A percentile compares a stretch with the other conserved stretches of the same genome.
These are phyloP conservation scores for Pelobates cultripes DNA, from an alignment of 2,797 vertebrate genomes.

Conservation along the genomic window DNA sequence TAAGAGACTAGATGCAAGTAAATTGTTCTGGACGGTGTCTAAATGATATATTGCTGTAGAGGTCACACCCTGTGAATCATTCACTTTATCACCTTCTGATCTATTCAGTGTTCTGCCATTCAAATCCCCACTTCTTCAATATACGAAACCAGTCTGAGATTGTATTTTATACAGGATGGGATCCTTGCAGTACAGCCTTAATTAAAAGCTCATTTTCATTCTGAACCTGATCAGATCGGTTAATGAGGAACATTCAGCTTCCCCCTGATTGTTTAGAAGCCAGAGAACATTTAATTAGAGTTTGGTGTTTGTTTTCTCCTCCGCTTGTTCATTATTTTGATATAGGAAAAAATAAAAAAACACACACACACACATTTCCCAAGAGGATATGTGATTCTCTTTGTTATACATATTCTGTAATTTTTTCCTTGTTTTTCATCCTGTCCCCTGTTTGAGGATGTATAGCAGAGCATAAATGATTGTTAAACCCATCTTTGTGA, in stretches of 20 bases:
- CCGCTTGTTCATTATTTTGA: constrained; percentile 58
- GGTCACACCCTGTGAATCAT: neutral
- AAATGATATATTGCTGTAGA: neutral
- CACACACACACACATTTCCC: neutral
- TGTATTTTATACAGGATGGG: neutral
- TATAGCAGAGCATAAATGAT: too few relatives aligned
- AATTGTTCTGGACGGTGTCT: too few relatives aligned
- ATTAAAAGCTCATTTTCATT: constrained; percentile 11
- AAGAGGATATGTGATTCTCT: constrained; percentile 18
- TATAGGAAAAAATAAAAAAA: constrained; percentile 22
- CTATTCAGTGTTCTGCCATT: too few relatives aligned
- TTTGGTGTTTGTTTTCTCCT: constrained; percentile 60
- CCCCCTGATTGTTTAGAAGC: constrained; percentile 51
- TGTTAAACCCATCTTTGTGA: too few relatives aligned
- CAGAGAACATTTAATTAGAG: constrained; percentile 52
- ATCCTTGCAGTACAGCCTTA: neutral
- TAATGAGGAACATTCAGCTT: constrained; percentile 34
- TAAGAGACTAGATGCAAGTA: too few relatives aligned
- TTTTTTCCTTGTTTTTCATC: neutral
- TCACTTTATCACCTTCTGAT: neutral
- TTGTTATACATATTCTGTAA: constrained; percentile 37
- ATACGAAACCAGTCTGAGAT: neutral
- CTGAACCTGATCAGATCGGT: neutral
- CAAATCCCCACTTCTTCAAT: neutral
- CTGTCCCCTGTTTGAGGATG: neutral